Base-by-base conservation (phyloP, 1,140 invertebrate genomes). In the Aphelenchoides besseyi region DNA sequence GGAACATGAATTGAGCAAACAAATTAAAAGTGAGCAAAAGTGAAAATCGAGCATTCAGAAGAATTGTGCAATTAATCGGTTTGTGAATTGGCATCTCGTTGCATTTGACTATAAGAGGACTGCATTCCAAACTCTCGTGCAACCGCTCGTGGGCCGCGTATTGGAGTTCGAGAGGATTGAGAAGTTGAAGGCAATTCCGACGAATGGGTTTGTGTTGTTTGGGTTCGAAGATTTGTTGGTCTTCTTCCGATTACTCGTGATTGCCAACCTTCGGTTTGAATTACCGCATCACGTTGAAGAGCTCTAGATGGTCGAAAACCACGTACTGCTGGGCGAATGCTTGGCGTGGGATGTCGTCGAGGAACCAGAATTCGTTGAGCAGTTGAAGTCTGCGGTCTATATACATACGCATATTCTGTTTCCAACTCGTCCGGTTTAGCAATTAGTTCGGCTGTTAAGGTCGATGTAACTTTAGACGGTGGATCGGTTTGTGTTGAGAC, bases 191-290 rank as follows among this genome's bases (percentile, higher is more conserved):
- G 5, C 55, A 33, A 33, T 8, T 8, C 55, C 5, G 5, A 8
- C 18, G 18, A 23, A 28, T 28, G 5, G 55, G 55, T 59, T 59
- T 59, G 55, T 12, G 55, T 59, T 59, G 5, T 33, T 59, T 23
- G 5, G 5, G 55, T 8, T 33, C 12, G 32, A 18, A 8, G 55
- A 33, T 23, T 59, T 12, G 55, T 5, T 23, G 5, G 55, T 8
- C 55, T 5, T 8, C 55, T 5, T 28, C 55, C 55, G 18, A 59
- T 59, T 33, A 59, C 55, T 33, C 55, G 5, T 8, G 55, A 8
- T 33, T 5, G 5, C 55, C 55, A 59, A 8, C 55, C 55, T 33
- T 59, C 55, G 5, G 55, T 59, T 59, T 59, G 55, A 8, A 29
- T 18, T 8, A 5, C 18, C 23, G 5, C 12, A 18, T 59, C 55